Conservation (phyloP, 2,113 vertebrate genomes). For the Aviceda subcristata region DNA sequence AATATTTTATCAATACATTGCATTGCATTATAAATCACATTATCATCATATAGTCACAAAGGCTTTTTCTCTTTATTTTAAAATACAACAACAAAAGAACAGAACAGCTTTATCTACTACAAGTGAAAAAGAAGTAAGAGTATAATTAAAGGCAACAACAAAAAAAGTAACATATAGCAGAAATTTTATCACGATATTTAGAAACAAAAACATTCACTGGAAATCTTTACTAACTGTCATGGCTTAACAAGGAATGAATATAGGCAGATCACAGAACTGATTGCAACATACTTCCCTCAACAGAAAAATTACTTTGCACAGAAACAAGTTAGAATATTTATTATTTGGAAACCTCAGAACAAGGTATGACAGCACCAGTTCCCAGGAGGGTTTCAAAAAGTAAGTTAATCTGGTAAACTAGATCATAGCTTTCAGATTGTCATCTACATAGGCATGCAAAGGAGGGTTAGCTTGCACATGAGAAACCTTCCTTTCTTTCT, state of each 20-base stretch:
- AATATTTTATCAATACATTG: background rate
- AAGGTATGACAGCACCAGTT: background rate
- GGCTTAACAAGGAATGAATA: background rate
- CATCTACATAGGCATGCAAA: background rate
- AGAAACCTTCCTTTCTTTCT: background rate
- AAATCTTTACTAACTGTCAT: background rate
- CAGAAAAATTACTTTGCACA: background rate
- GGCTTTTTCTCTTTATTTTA: background rate
- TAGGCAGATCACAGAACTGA: background rate
- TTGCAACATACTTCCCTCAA: background rate
- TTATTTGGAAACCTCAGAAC: background rate
- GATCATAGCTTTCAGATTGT: background rate
- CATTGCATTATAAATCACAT: background rate
- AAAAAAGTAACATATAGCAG: background rate
- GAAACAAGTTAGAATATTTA: background rate
- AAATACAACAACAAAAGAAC: background rate
- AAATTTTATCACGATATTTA: background rate
- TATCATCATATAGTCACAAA: background rate
- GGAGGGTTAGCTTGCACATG: rapidly evolving
- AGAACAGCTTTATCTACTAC: too few relatives aligned
- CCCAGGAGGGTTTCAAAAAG: background rate
- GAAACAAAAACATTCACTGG: background rate
- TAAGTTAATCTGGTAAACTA: background rate
- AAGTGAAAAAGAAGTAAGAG: background rate
- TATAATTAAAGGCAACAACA: background rate